Evolutionary conservation across 2,797 vertebrate species (phyloP).

Genomic region (Salmo trutta): DNA sequence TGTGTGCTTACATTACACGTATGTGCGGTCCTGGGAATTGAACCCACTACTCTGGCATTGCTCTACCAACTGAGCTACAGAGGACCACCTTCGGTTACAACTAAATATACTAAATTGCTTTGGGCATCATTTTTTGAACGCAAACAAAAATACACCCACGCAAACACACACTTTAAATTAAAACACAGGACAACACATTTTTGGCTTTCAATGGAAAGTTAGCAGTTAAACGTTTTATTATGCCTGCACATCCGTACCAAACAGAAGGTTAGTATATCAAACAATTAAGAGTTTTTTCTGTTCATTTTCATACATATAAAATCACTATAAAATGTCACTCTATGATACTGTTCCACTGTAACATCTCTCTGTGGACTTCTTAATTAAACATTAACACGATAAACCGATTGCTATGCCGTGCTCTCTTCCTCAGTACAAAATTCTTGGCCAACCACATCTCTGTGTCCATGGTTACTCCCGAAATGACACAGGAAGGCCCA

Average conservation of each 20-base stretch:
- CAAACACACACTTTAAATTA: neutral
- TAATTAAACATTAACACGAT: conserved; percentile 58
- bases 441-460: conserved; percentile 27
- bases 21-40: too few relatives aligned
- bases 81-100: too few relatives aligned
- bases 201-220: conserved; percentile 46
- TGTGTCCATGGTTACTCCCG: neutral
- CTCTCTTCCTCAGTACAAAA: conserved; percentile 43
- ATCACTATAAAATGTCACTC: conserved; percentile 76
- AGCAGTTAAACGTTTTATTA: conserved; percentile 72
- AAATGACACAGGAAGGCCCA: conserved; percentile 13
- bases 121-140: too few relatives aligned
- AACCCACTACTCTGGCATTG: too few relatives aligned
- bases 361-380: conserved; percentile 37
- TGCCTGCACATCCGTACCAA: conserved; percentile 73
- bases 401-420: conserved; percentile 34
- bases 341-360: conserved; percentile 54
- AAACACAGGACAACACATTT: conserved; percentile 7
- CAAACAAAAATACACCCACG: too few relatives aligned
- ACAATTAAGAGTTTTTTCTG: conserved; percentile 58
- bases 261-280: conserved; percentile 69
- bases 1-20: too few relatives aligned
- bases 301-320: conserved; percentile 71
- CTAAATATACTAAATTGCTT: too few relatives aligned
- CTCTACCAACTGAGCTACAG: too few relatives aligned